These are phyloP conservation scores for Rhagoletis pomonella DNA, from an alignment of 1,140 invertebrate genomes.

Conservation along the genomic window DNA sequence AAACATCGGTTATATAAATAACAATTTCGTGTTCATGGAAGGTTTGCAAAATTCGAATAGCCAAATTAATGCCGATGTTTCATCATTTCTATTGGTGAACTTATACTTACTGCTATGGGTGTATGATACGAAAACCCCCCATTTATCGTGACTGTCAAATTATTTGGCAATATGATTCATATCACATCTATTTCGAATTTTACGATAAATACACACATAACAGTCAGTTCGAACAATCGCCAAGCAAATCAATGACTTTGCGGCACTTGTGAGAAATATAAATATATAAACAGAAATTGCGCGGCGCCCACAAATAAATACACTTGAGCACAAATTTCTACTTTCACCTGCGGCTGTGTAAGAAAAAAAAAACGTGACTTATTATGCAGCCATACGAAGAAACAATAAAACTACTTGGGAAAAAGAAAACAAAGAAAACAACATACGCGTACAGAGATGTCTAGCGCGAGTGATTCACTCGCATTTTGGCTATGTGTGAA, in stretches of 20 bases:
- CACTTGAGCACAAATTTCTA: conserved; percentile 25
- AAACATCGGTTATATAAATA: too few relatives aligned
- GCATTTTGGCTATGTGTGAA: neutral
- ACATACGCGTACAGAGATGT: neutral
- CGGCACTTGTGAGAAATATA: conserved; percentile 1
- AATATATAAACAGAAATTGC: neutral
- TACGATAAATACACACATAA: neutral
- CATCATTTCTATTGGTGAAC: too few relatives aligned
- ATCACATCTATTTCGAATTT: neutral
- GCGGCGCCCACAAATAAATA: neutral
- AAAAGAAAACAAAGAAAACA: neutral
- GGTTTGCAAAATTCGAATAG: too few relatives aligned
- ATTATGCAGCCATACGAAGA: conserved; percentile 14
- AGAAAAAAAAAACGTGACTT: conserved; percentile 35
- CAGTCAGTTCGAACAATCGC: neutral
- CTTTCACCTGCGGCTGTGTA: conserved; percentile 18
- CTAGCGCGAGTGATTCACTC: neutral
- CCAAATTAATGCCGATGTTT: too few relatives aligned
- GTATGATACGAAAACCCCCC: too few relatives aligned
- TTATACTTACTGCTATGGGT: too few relatives aligned
- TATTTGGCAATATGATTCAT: too few relatives aligned
- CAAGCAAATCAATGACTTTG: neutral
- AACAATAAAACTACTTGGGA: conserved; percentile 11
- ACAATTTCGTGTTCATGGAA: too few relatives aligned
- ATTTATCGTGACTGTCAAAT: too few relatives aligned